Base-by-base conservation (phyloP, 1,140 invertebrate species). In the Bicyclus anynana region DNA sequence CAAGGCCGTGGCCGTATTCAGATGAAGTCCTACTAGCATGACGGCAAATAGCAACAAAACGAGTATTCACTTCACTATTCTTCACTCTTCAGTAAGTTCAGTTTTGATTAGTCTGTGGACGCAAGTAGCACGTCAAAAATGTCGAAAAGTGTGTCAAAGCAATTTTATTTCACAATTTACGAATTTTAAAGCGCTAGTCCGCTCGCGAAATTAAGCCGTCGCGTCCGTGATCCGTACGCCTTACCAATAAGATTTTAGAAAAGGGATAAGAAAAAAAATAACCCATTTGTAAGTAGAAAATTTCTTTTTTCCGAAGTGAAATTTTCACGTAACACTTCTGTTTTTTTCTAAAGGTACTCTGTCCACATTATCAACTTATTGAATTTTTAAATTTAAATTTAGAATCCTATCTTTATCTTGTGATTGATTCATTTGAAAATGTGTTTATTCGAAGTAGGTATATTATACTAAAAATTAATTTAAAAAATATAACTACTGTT, bases 101-200 rank as follows among this genome's bases (percentile, higher is more conserved):
- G 40, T 44, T 10, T 61, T 62, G 50, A 52, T 52, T 65, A 67
- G 59, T 66, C 69, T 72, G 67, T 72, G 62, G 54, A 61, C 65
- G 59, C 67, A 20, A 17, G 16, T 20, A 20, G 16, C 46, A 69
- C 59, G 33, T 59, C 44, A 53, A 64, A 75, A 74, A 81, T 80
- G 78, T 67, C 62, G 54, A 58, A 67, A 72, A 72, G 75, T 77
- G 73, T 80, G 72, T 77, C 69, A 74, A 61, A 73, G 65, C 67
- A 69, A 69, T 71, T 67, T 69, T 27, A 71, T 71, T 78, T 71
- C 56, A 70, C 52, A 75, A 69, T 75, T 71, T 57, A 59, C 65
- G 57, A 69, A 69, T 44, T 62, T 57, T 66, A 54, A 49, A 58
- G 62, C 47, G 46, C 52, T 67, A 59, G 62, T 55, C 62, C 59